These are phyloP conservation scores for Branchellion lobata DNA, from an alignment of 2,888 invertebrate genomes.

Conservation along the genomic window DNA sequence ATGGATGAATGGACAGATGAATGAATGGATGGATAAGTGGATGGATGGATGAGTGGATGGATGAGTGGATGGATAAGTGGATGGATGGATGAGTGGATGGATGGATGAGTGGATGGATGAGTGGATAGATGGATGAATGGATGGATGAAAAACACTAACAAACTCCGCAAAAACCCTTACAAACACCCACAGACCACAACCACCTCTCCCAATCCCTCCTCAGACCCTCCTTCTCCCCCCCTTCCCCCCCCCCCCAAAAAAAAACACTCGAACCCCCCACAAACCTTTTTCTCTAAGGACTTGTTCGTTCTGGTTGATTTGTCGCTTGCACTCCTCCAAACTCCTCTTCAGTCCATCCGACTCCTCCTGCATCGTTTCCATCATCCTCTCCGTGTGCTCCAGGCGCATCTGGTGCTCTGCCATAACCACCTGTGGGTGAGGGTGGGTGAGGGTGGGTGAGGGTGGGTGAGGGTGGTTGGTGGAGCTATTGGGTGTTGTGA, in stretches of 20 bases:
- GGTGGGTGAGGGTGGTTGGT: not conserved
- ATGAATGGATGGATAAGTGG: too few species aligned
- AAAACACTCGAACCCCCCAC: not conserved
- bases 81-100: too few species aligned
- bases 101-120: too few species aligned
- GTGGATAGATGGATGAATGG: too few species aligned
- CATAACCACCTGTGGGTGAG: slow-evolving; percentile 46
- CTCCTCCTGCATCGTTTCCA: slow-evolving; percentile 56
- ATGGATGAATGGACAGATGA: too few species aligned
- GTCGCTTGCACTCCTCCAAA: slow-evolving; percentile 63
- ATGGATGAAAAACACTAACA: too few species aligned
- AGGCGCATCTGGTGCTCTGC: slow-evolving; percentile 63
- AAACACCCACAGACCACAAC: not conserved
- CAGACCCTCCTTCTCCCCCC: not conserved
- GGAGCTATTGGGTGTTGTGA: not conserved
- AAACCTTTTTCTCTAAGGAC: slow-evolving; percentile 68
- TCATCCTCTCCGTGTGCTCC: slow-evolving; percentile 54
- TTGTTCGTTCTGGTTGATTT: slow-evolving; percentile 70
- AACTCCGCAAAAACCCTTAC: too few species aligned
- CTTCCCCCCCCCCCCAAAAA: not conserved
- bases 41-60: too few species aligned
- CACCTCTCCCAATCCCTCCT: not conserved
- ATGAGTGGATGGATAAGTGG: too few species aligned
- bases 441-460: not conserved
- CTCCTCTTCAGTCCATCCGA: slow-evolving; percentile 65